Evolutionary conservation across 2,797 vertebrate genomes (phyloP).

Genomic region (Microchirus variegatus): DNA sequence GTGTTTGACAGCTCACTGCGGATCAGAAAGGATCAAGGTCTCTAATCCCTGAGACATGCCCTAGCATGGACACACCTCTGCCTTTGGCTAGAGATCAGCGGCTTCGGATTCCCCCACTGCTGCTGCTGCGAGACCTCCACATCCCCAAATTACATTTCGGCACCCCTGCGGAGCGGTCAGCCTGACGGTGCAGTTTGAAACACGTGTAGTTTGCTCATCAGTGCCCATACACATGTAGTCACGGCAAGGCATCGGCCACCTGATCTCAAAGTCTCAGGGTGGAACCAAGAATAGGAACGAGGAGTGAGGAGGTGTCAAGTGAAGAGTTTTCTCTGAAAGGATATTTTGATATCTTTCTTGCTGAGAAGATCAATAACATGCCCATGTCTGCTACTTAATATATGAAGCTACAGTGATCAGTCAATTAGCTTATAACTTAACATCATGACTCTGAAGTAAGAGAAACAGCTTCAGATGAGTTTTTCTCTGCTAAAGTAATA

Average conservation of each 20-base stretch:
- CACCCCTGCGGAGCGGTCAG: constrained; percentile 49
- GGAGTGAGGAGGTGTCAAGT: not conserved
- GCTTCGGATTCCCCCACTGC: constrained; percentile 36
- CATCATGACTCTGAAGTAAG: no score
- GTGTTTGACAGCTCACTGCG: constrained; percentile 57
- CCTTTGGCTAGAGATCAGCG: constrained; percentile 54
- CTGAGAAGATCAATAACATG: not conserved
- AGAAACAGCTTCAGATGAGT: no score
- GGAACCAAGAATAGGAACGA: not conserved
- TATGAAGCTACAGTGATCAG: no score
- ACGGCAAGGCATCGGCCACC: constrained; percentile 22
- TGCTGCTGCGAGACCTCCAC: constrained; percentile 45
- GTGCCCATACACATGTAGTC: constrained; percentile 24
- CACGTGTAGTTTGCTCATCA: constrained; percentile 32
- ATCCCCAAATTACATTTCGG: constrained; percentile 69
- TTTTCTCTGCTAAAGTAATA: no score
- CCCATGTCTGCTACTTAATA: not conserved
- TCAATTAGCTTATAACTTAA: no score
- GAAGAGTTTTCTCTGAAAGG: not conserved
- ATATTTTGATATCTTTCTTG: not conserved
- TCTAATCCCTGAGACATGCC: constrained; percentile 70
- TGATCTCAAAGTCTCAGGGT: constrained; percentile 25
- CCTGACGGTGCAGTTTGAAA: constrained; percentile 42
- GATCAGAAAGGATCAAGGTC: constrained; percentile 72
- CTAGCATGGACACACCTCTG: constrained; percentile 64